Evolutionary conservation across 2,797 vertebrate species (phyloP).

Genomic region (Hemibagrus guttatus): DNA sequence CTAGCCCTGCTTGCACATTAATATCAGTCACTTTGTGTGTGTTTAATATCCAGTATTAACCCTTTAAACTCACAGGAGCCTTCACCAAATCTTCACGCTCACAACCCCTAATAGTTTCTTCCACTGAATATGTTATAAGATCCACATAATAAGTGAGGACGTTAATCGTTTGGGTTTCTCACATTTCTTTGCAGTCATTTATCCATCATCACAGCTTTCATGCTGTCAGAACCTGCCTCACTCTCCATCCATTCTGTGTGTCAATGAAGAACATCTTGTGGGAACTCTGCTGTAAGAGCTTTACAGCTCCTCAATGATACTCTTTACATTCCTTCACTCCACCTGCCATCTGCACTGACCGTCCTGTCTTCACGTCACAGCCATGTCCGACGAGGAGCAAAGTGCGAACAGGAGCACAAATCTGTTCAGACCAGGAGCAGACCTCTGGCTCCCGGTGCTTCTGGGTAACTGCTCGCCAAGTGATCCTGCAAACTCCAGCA

Average conservation of each 20-base stretch:
- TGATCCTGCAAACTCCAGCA: constrained; percentile 64
- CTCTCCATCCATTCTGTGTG: not conserved
- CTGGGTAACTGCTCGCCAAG: constrained; percentile 19
- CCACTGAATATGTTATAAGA: not conserved
- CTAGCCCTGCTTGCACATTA: not conserved
- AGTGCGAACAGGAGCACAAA: constrained; percentile 39
- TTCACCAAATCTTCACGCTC: not conserved
- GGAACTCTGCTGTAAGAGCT: not conserved
- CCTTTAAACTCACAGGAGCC: not conserved
- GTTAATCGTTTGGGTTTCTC: not conserved
- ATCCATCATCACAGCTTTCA: constrained; percentile 27
- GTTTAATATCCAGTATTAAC: not conserved
- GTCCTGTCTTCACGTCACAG: not conserved
- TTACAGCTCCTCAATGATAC: not conserved
- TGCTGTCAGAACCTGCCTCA: not conserved
- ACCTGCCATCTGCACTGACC: not conserved
- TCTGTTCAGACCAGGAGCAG: constrained; percentile 26
- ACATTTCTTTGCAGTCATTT: not conserved
- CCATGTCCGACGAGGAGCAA: not conserved
- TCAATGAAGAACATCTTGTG: constrained; percentile 10
- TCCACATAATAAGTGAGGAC: not conserved
- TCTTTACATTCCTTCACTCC: not conserved
- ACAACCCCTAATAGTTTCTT: not conserved
- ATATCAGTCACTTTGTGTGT: not conserved
- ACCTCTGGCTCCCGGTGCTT: constrained; percentile 23